These are phyloP conservation scores for Rhingia rostrata DNA, from an alignment of 2,888 invertebrate species.

Conservation along the genomic window DNA sequence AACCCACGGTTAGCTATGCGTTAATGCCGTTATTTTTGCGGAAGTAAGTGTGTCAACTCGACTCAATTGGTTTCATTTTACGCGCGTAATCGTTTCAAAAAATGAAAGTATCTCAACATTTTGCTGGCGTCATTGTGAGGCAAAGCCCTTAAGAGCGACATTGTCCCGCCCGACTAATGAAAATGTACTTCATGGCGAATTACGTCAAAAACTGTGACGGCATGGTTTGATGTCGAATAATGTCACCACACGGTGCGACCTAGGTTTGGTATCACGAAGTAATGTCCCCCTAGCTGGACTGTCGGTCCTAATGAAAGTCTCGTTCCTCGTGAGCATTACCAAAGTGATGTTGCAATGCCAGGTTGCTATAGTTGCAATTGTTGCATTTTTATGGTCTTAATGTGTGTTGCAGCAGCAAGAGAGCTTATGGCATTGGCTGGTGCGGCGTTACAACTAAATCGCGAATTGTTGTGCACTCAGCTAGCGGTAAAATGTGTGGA, in stretches of 20 bases:
- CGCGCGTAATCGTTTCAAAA: constrained; percentile 33
- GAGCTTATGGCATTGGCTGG: constrained; percentile 15
- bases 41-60: constrained; percentile 62
- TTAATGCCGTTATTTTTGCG: constrained; percentile 36
- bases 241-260: neutral
- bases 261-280: neutral
- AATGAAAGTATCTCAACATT: constrained; percentile 60
- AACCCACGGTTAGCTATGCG: constrained; percentile 19
- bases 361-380: constrained; percentile 31
- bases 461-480: constrained; percentile 41
- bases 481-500: constrained; percentile 24
- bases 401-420: constrained; percentile 19
- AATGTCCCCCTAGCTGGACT: constrained; percentile 28
- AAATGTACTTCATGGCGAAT: constrained; percentile 56
- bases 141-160: constrained; percentile 6
- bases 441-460: constrained; percentile 39
- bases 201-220: constrained; percentile 21
- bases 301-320: constrained; percentile 47
- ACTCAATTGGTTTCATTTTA: constrained; percentile 45
- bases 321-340: constrained; percentile 24
- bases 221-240: constrained; percentile 28
- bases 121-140: neutral
- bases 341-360: constrained; percentile 35
- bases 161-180: constrained; percentile 25
- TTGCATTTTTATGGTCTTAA: constrained; percentile 35